Evolutionary conservation across 92 coral and sea anemone species (phyloP), one percentile per base, ranked within the genome.

Genomic region (Bergia puertoricense): DNA sequence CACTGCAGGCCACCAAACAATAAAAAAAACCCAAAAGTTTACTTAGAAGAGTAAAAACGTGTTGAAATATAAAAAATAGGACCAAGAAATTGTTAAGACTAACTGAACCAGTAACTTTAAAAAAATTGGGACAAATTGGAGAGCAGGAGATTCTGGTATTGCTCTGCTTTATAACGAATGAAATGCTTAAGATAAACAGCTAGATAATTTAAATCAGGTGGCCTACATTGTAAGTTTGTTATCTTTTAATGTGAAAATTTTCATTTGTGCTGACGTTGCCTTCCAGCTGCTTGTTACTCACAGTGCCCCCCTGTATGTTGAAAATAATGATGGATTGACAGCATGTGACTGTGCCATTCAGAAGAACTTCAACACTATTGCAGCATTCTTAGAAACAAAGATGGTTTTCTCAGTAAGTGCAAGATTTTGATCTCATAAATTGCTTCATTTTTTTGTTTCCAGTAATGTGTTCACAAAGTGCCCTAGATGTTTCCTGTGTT

Each of bases 401-500:
- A 97, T 97, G 99, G 99, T 97, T 69, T 97, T 97, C 89, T 95
- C 96, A 79, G 99, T 97, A 89, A 97, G 99, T 94, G 0, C 4
- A 13, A 37, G 54, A 44, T 39, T 18, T 5, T 15, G 6, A 22
- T 20, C 22, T 22, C 30, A 62, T 62, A 22, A 16, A 62, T 48
- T 20, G 69, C 69, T 62, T 23, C 30, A 5, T 62, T 62, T 62
- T 30, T 62, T 6, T 62, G 69, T 62, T 62, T 16, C 23, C 69
- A 62, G 69, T 62, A 62, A 62, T 4, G 30, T 62, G 23, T 62
- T 62, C 7, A 62, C 7, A 3, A 15, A 62, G 11, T 46, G 8
- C 51, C 6, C 51, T 46, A 7, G 10, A 54, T 54, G 18, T 54
- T 62, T 62, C 23, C 30, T 18, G 69, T 62, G 69, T 54, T 54